phyloP scores from a whole-genome alignment of 2,113 vertebrate species.

The Dendrocopos noguchii region DNA sequence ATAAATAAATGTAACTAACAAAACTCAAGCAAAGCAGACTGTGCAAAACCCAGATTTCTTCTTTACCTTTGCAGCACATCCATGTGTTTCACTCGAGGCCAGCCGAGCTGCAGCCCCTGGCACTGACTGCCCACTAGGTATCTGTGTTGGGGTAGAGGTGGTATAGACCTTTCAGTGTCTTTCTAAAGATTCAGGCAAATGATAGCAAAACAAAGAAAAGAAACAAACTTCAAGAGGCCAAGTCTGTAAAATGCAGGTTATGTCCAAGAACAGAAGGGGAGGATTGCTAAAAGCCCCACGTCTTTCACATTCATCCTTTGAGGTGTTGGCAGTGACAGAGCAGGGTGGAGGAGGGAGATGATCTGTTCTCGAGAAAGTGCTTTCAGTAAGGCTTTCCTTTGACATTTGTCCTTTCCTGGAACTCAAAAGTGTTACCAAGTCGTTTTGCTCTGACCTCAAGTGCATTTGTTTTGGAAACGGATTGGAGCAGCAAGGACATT shows the following conservation, averaged over 20 bases:
- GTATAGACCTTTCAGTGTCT: background rate
- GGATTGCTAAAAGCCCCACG: background rate
- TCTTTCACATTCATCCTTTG: background rate
- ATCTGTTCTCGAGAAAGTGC: background rate
- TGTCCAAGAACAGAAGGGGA: background rate
- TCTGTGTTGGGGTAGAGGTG: background rate
- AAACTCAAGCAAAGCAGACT: background rate
- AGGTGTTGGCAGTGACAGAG: background rate
- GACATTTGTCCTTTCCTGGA: background rate
- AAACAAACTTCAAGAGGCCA: background rate
- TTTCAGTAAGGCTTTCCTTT: background rate
- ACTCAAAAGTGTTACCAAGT: background rate
- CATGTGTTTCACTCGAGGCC: background rate
- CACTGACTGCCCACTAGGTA: background rate
- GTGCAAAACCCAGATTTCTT: background rate
- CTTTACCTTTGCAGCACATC: background rate
- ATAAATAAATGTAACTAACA: background rate
- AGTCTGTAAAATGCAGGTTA: background rate
- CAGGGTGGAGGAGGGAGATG: background rate
- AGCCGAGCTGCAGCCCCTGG: accelerated
- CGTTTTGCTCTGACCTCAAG: background rate
- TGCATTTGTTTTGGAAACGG: background rate
- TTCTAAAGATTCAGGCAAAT: background rate
- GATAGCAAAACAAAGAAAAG: background rate
- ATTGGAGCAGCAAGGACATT: background rate